These are phyloP conservation scores for Otus sunia DNA, from an alignment of 2,113 vertebrate genomes.

Conservation along the genomic window DNA sequence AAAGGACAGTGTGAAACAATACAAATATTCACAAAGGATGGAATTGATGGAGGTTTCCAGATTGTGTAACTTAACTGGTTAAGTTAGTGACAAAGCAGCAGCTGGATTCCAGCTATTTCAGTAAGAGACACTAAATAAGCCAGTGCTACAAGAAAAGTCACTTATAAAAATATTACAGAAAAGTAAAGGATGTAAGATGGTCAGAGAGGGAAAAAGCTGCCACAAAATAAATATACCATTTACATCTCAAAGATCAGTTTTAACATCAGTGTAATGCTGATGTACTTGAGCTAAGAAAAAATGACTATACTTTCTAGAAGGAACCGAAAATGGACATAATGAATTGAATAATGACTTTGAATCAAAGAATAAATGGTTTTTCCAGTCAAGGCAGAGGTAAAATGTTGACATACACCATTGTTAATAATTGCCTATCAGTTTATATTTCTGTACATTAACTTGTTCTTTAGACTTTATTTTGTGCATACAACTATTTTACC, in stretches of 20 bases:
- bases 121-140: background rate
- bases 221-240: background rate
- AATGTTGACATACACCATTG: background rate
- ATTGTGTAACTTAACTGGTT: background rate
- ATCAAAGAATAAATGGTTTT: background rate
- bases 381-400: background rate
- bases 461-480: background rate
- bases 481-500: background rate
- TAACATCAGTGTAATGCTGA: background rate
- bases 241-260: background rate
- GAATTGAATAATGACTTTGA: background rate
- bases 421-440: background rate
- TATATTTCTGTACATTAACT: background rate
- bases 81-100: background rate
- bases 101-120: background rate
- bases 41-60: background rate
- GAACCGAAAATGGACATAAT: fast-evolving
- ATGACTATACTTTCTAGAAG: background rate
- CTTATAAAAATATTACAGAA: background rate
- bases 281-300: background rate
- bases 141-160: background rate
- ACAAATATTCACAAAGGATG: background rate
- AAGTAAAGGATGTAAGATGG: background rate
- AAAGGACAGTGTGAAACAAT: background rate
- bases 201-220: background rate